Base-by-base conservation (phyloP, 2,797 vertebrate species). In the Chrosomus eos region DNA sequence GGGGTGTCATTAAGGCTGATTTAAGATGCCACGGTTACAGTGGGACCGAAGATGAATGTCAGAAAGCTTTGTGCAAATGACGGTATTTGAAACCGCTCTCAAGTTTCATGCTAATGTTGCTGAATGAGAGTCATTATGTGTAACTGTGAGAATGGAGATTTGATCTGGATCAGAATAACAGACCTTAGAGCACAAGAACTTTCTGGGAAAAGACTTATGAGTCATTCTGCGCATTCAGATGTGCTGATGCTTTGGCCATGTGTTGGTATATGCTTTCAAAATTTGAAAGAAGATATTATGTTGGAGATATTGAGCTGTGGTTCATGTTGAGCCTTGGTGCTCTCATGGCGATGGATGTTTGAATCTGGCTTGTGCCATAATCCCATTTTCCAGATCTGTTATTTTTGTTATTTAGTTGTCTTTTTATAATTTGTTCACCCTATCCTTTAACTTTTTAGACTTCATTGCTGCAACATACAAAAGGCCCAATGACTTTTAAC, bases 1-100 rank as follows among this genome's bases (percentile, higher is more conserved):
- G 80, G 83, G 76, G 74, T 78, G 83, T 82, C 74, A 88, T 88
- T 88, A 85, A 8, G 23, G 38, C 82, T 81, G 79, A 80, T 88
- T 84, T 82, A 73, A 70, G 74, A 82, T 64, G 81, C 84, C 85
- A 81, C 73, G 51, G 82, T 82, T 81, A 53, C 72, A 82, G 85
- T 79, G 31, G 13, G 51, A 81, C 81, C 53, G 51, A 21, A 82
- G 79, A 75, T 75, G 38, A 62, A 86, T 75, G 80, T 75, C 84
- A 64, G 21, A 66, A 62, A 81, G 80, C 51, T 72, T 74, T 45
- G 51, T 66, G 28, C 68, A 82, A 86, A 88, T 80, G 71, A 71
- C 86, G 75, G 79, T 81, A 66, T 86, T 86, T 81, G 66, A 86
- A 53, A 71, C 43, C 40, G 66, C 66, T 84, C 64, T 81, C 38